phyloP scores from a whole-genome alignment of 2,888 invertebrate species.

The Napeogenes sylphis region DNA sequence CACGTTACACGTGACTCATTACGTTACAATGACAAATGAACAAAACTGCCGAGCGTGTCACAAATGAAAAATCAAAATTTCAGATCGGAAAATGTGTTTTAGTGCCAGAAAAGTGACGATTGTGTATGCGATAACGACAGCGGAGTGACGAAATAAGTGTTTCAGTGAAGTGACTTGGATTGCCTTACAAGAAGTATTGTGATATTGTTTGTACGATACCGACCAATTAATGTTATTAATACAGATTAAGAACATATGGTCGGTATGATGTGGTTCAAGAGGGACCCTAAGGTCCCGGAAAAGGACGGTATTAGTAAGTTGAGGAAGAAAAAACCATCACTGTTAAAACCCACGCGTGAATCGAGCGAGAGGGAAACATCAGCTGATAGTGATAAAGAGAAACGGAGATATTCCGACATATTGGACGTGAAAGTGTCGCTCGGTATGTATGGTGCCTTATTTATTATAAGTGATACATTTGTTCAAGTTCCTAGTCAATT shows the following conservation, averaged over 20 bases:
- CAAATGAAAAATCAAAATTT: slow-evolving; percentile 15
- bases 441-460: slow-evolving; percentile 48
- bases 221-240: too few relatives aligned
- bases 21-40: neutral
- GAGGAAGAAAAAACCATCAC: slow-evolving; percentile 62
- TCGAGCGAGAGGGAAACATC: slow-evolving; percentile 71
- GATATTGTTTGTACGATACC: too few relatives aligned
- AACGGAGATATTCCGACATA: slow-evolving; percentile 67
- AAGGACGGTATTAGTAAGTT: slow-evolving; percentile 61
- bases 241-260: slow-evolving; percentile 36
- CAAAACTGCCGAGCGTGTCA: slow-evolving; percentile 24
- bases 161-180: slow-evolving; percentile 16
- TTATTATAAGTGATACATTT: slow-evolving; percentile 1
- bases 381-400: slow-evolving; percentile 69
- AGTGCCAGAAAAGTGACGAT: slow-evolving; percentile 19
- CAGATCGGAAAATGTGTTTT: slow-evolving; percentile 16
- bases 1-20: neutral
- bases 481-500: slow-evolving; percentile 18
- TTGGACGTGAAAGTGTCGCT: slow-evolving; percentile 67
- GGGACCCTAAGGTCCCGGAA: slow-evolving; percentile 64
- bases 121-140: slow-evolving; percentile 2
- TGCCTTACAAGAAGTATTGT: neutral
- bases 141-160: slow-evolving; percentile 12
- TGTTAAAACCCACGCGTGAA: slow-evolving; percentile 64
- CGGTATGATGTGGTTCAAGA: slow-evolving; percentile 74